Evolutionary conservation across 2,797 vertebrate genomes (phyloP), one percentile per base, ranked within the genome.

Genomic region (Dallia pectoralis): DNA sequence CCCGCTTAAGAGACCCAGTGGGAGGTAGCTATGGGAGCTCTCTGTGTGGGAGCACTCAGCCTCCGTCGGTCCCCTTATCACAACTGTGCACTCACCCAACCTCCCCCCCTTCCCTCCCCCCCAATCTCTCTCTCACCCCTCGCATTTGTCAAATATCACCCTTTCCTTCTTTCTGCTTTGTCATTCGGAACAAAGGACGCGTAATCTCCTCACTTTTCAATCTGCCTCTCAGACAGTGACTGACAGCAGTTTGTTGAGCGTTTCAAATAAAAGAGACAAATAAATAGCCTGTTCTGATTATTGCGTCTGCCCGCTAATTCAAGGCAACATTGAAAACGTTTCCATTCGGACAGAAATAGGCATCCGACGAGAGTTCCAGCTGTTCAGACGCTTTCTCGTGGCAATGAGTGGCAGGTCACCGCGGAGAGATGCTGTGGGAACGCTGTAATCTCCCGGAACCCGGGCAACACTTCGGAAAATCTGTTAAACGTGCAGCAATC

Each of bases 1-100:
- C 25, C 67, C 78, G 86, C 83, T 79, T 76, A 83, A 73, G 71
- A 48, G 73, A 80, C 85, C 82, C 85, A 53, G 83, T 82, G 81
- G 84, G 86, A 88, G 80, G 74, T 79, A 82, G 86, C 82, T 82
- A 79, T 82, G 81, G 82, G 80, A 85, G 81, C 75, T 84, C 82
- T 82, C 78, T 69, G 74, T 83, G 88, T 84, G 83, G 87, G 82
- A 82, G 85, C 87, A 84, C 83, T 81, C 67, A 67, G 81, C 85
- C 75, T 79, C 82, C 79, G 77, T 81, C 81, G 84, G 79, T 83
- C 73, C 51, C 87, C 86, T 90, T 89, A 90, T 88, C 91, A 91
- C 88, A 78, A 89, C 88, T 87, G 84, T 65, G 68, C 89, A 87
- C 85, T 76, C 63, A 69, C 81, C 79, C 80, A 77, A 80, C 82